These are phyloP conservation scores for Halocaridina rubra DNA, from an alignment of 2,888 invertebrate species.

Conservation along the genomic window DNA sequence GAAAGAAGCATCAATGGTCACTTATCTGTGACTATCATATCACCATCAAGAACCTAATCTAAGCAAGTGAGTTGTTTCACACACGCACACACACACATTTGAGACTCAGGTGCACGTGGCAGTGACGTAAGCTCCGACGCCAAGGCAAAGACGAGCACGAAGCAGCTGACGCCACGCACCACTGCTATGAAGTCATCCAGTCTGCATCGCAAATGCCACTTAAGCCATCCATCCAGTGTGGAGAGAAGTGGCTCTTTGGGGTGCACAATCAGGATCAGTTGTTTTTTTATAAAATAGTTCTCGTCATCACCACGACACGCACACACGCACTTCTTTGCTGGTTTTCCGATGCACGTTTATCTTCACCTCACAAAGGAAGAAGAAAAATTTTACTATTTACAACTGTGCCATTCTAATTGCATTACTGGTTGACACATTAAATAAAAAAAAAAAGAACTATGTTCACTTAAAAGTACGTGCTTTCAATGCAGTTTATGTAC, in stretches of 20 bases:
- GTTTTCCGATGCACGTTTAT: conserved; percentile 32
- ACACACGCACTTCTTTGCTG: background rate
- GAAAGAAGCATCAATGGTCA: too few relatives aligned
- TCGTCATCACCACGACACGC: background rate
- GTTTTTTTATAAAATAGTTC: too few relatives aligned
- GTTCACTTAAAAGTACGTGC: conserved; percentile 46
- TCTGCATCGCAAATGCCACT: background rate
- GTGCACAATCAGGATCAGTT: conserved; percentile 7
- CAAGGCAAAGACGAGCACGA: background rate
- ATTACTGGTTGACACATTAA: conserved; percentile 41
- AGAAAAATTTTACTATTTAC: conserved; percentile 49
- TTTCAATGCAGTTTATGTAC: conserved; percentile 51
- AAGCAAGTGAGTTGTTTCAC: conserved; percentile 42
- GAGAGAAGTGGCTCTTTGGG: background rate
- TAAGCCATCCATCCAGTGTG: conserved; percentile 4
- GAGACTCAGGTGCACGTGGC: conserved; percentile 9
- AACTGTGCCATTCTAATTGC: conserved; percentile 38
- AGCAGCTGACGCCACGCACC: background rate
- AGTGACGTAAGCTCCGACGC: background rate
- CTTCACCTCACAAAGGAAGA: conserved; percentile 38
- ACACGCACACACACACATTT: conserved; percentile 17
- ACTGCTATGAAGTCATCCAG: conserved; percentile 22
- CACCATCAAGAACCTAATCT: conserved; percentile 52
- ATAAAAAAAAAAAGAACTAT: conserved; percentile 44
- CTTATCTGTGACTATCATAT: conserved; percentile 35